These are phyloP conservation scores for Anastatus disparis DNA, from an alignment of 1,140 invertebrate species.

Conservation along the genomic window DNA sequence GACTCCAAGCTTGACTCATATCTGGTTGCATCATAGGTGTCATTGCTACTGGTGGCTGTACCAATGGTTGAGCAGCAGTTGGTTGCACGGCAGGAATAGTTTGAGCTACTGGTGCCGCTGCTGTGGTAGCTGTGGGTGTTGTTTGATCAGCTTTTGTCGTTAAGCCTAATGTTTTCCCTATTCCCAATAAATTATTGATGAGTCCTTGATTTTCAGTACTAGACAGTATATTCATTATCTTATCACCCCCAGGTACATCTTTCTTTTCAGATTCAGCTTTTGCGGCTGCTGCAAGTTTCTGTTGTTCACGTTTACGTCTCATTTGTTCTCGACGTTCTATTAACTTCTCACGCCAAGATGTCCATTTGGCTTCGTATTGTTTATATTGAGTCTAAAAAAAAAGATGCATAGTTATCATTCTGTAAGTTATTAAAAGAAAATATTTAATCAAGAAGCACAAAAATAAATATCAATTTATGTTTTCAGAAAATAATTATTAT, in stretches of 20 bases:
- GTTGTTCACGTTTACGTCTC: conserved; percentile 73
- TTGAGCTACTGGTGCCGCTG: background rate
- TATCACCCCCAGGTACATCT: conserved; percentile 60
- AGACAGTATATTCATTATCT: conserved; percentile 63
- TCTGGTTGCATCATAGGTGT: conserved; percentile 50
- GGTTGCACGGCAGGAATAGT: conserved; percentile 36
- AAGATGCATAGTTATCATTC: conserved; percentile 41
- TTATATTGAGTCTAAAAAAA: conserved; percentile 73
- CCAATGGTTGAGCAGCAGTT: background rate
- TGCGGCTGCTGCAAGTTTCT: conserved; percentile 54
- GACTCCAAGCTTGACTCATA: conserved; percentile 52
- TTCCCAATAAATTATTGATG: conserved; percentile 63
- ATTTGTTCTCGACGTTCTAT: conserved; percentile 82
- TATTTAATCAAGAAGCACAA: too few relatives aligned
- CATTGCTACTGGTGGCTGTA: conserved; percentile 38
- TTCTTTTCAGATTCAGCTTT: conserved; percentile 56
- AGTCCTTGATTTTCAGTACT: conserved; percentile 64
- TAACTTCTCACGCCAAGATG: conserved; percentile 79
- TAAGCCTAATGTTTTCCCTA: conserved; percentile 63
- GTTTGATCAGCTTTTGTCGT: conserved; percentile 56
- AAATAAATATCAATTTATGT: too few relatives aligned
- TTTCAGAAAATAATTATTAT: too few relatives aligned
- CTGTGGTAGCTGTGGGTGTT: background rate
- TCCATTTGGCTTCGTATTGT: conserved; percentile 86
- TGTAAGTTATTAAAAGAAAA: too few relatives aligned